These are phyloP conservation scores for Cyprinodon tularosa DNA, from an alignment of 2,113 vertebrate genomes.

Conservation along the genomic window DNA sequence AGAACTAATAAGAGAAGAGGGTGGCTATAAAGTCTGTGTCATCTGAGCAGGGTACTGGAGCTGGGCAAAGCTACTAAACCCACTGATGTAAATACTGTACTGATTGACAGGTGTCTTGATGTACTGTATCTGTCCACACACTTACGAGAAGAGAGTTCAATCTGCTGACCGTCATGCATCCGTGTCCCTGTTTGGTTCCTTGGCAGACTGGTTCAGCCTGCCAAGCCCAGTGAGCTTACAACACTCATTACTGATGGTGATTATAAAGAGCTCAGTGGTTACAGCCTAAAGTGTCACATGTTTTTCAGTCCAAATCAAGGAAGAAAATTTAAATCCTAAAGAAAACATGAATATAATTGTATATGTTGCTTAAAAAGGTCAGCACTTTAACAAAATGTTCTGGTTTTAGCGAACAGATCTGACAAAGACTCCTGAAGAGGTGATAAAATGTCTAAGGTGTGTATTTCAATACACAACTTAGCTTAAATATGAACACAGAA, in stretches of 20 bases:
- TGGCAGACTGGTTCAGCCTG: background rate
- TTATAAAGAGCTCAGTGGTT: background rate
- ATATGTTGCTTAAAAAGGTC: no score
- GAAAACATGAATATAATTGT: no score
- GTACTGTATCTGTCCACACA: background rate
- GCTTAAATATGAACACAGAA: background rate
- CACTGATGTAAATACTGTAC: slow-evolving; percentile 17
- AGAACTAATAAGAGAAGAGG: slow-evolving; percentile 12
- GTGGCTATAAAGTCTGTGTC: slow-evolving; percentile 39
- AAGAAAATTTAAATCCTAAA: background rate
- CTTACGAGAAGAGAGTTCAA: background rate
- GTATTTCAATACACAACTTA: no score
- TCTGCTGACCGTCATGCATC: background rate
- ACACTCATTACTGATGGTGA: background rate
- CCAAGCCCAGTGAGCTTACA: background rate
- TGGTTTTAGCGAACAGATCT: no score
- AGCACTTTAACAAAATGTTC: no score
- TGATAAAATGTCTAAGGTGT: no score
- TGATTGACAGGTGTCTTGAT: slow-evolving; percentile 2
- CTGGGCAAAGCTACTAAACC: background rate
- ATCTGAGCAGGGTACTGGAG: background rate
- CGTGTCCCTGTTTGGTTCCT: background rate
- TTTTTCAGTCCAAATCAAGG: background rate
- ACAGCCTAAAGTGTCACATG: background rate
- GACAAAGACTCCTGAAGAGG: no score